These are phyloP conservation scores for Actias luna DNA, from an alignment of 2,888 invertebrate species.

Conservation along the genomic window DNA sequence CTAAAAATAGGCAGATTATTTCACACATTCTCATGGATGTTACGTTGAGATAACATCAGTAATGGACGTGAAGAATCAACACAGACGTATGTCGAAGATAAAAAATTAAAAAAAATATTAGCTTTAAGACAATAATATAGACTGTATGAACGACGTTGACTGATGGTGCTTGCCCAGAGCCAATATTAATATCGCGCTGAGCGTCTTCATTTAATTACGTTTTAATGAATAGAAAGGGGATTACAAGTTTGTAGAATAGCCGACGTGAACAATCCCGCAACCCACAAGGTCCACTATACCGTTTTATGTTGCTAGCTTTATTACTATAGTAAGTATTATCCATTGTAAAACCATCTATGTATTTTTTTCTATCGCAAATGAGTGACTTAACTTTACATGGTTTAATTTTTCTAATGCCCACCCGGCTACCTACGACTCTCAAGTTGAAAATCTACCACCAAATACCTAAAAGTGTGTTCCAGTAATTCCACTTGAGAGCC, in stretches of 20 bases:
- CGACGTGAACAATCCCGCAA: not conserved
- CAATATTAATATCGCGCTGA: slow-evolving; percentile 33
- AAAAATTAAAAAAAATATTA: not conserved
- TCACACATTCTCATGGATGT: too few species aligned
- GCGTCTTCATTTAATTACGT: slow-evolving; percentile 32
- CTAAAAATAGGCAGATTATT: too few species aligned
- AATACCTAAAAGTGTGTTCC: too few species aligned
- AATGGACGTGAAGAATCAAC: too few species aligned
- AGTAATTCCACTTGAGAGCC: too few species aligned
- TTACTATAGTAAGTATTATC: not conserved
- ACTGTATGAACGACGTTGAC: slow-evolving; percentile 33
- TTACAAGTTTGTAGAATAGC: slow-evolving; percentile 5
- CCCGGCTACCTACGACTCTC: too few species aligned
- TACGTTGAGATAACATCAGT: too few species aligned
- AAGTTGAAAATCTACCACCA: too few species aligned
- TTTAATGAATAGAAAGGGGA: slow-evolving; percentile 14
- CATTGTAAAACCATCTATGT: not conserved
- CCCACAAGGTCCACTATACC: not conserved
- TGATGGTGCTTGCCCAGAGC: slow-evolving; percentile 29
- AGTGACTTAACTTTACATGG: too few species aligned
- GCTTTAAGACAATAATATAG: slow-evolving; percentile 15
- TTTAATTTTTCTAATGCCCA: too few species aligned
- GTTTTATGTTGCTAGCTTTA: not conserved
- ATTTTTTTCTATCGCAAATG: not conserved
- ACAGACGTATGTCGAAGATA: too few species aligned